These are phyloP conservation scores for Lithophane leautieri DNA, from an alignment of 2,888 invertebrate genomes.

Conservation along the genomic window DNA sequence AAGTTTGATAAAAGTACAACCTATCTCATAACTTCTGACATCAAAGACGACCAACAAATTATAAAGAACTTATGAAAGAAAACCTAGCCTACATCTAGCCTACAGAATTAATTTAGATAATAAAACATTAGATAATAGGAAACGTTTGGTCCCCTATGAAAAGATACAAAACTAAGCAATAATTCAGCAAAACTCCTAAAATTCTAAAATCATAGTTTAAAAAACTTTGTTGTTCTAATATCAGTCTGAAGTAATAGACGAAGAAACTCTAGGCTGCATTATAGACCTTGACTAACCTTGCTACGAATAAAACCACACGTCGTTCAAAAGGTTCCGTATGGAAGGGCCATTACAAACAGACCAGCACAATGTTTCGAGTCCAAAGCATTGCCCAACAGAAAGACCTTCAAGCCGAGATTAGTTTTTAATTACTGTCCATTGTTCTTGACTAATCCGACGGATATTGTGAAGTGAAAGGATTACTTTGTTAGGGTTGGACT, in stretches of 20 bases:
- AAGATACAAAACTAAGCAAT: neutral
- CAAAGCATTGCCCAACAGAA: conserved; percentile 66
- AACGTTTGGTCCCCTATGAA: neutral
- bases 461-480: conserved; percentile 70
- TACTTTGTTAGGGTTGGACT: conserved; percentile 29
- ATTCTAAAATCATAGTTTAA: too few species aligned
- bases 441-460: conserved; percentile 70
- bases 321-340: conserved; percentile 41
- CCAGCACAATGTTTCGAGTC: neutral
- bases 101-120: neutral
- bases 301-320: conserved; percentile 10
- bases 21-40: neutral
- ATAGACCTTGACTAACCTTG: neutral
- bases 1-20: neutral
- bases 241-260: neutral
- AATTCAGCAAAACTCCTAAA: neutral
- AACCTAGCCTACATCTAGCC: neutral
- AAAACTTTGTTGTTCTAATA: neutral
- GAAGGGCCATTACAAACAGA: conserved; percentile 33
- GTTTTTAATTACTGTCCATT: conserved; percentile 74
- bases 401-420: conserved; percentile 71
- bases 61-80: neutral
- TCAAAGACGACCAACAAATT: neutral
- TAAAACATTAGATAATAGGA: too few species aligned
- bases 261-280: neutral